Percentiles rank a stretch among this genome's conserved stretches.
Conservation (phyloP, 92 coral and sea anemone genomes). For the Phenganax subtilis region DNA sequence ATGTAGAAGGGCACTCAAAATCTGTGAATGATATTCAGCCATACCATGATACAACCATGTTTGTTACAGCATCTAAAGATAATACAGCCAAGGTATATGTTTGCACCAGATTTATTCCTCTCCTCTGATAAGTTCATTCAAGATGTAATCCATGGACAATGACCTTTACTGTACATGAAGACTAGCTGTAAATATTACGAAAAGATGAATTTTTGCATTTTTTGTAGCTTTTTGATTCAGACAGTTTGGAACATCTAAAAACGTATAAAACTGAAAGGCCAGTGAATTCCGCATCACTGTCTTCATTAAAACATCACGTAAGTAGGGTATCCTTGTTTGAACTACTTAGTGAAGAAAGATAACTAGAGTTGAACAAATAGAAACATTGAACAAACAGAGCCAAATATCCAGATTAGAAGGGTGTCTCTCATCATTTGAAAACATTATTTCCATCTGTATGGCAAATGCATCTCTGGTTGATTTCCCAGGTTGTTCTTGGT, state of each 20-base stretch:
- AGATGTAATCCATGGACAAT: no score
- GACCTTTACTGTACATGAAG: background rate
- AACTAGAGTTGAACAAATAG: no score
- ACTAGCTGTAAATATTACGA: background rate
- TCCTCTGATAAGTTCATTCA: no score
- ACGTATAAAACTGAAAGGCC: constrained; percentile 97
- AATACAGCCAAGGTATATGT: constrained; percentile 83
- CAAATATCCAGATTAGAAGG: no score
- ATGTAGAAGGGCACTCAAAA: constrained; percentile 79
- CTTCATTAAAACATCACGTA: constrained; percentile 90
- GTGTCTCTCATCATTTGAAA: no score
- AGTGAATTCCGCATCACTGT: constrained; percentile 88
- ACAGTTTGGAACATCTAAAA: constrained; percentile 77
- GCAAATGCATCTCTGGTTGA: no score
- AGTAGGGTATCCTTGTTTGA: constrained; percentile 35
- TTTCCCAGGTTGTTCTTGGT: constrained; percentile 68
- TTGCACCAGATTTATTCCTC: no score
- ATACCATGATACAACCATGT: constrained; percentile 92
- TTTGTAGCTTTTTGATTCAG: constrained; percentile 85
- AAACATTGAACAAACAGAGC: no score
- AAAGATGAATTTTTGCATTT: constrained; percentile 1
- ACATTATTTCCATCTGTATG: no score
- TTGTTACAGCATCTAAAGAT: constrained; percentile 95
- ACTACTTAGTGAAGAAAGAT: no score
- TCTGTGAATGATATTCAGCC: constrained; percentile 87